Base-by-base conservation (phyloP, 2,797 vertebrate species). In the Channa striata region DNA sequence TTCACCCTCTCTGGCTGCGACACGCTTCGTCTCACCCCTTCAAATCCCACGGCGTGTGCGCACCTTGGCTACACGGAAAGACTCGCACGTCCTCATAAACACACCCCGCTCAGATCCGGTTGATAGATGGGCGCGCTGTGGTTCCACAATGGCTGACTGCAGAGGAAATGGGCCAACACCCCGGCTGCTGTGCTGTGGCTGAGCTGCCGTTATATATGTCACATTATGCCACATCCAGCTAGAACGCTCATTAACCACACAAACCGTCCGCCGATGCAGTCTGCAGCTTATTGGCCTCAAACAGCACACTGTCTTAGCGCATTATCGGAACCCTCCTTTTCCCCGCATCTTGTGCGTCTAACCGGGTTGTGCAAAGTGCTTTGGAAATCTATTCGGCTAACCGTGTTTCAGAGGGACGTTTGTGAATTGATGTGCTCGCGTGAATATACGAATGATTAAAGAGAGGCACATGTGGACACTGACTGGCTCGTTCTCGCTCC, bases 151-250 rank as follows among this genome's bases (percentile, higher is more conserved):
- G 65, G 75, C 74, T 90, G 82, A 83, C 40, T 70, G 81, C 36
- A 13, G 42, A 72, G 80, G 33, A 86, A 91, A 89, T 90, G 86
- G 86, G 59, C 81, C 80, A 11, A 37, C 63, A 23, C 49, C 46
- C 19, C 4, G 8, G 37, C 77, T 60, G 65, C 74, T 17, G 58
- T 7, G 20, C 69, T 74, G 0, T 66, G 48, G 2, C 65, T 17
- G 59, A 48, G 78, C 67, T 20, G 68, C 50, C 64, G 6, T 83
- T 80, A 69, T 52, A 36, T 16, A 36, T 66, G 74, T 75, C 78
- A 50, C 85, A 50, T 77, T 49, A 71, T 72, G 84, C 78, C 88
- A 80, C 81, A 58, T 69, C 59, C 77, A 72, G 75, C 80, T 43
- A 60, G 56, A 72, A 51, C 30, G 20, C 54, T 79, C 86, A 82